Evolutionary conservation across 2,797 vertebrate genomes (phyloP).

Genomic region (Tadarida brasiliensis): DNA sequence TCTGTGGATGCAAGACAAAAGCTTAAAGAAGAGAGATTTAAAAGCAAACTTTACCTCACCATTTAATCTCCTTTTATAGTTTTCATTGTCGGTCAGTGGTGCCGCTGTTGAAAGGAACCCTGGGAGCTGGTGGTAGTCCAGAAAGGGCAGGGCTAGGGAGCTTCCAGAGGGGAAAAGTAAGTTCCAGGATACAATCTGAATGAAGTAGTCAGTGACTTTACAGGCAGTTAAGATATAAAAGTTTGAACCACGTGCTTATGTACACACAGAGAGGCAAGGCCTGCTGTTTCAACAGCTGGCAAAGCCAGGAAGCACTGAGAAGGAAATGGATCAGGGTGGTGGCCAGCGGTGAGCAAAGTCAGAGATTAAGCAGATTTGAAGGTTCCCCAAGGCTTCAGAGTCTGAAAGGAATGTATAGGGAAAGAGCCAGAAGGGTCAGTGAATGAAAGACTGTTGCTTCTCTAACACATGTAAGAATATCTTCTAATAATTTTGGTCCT

Average conservation of each 20-base stretch:
- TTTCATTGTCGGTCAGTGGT: neutral
- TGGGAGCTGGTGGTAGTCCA: neutral
- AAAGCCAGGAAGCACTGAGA: neutral
- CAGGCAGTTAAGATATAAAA: neutral
- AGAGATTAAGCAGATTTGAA: neutral
- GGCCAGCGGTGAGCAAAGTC: neutral
- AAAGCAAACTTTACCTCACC: constrained; percentile 13
- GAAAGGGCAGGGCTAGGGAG: neutral
- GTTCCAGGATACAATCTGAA: neutral
- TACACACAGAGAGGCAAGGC: neutral
- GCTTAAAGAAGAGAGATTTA: neutral
- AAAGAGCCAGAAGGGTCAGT: neutral
- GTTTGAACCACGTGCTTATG: neutral
- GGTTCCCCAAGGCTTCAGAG: neutral
- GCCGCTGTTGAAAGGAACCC: neutral
- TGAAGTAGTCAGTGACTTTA: neutral
- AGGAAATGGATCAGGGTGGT: constrained; percentile 25
- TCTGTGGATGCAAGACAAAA: neutral
- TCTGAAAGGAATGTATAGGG: neutral
- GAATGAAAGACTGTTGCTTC: neutral
- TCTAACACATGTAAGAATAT: neutral
- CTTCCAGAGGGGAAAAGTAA: neutral
- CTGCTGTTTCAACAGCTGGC: neutral
- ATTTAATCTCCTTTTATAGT: neutral
- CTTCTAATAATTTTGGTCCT: neutral